phyloP scores from a whole-genome alignment of 2,797 vertebrate species.

The Molossus alvarezi region DNA sequence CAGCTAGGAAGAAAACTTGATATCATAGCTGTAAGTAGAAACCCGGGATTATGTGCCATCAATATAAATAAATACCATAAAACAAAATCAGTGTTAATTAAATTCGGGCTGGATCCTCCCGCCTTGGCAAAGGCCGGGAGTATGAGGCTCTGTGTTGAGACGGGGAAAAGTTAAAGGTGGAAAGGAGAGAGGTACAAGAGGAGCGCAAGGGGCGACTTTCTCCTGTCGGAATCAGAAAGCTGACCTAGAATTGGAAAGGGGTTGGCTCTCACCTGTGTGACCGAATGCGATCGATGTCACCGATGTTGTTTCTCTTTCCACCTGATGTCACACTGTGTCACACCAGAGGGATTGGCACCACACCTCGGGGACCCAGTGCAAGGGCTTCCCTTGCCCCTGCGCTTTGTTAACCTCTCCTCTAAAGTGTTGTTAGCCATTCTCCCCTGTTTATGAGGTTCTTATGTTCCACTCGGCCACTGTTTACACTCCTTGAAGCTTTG shows the following conservation, averaged over 20 bases:
- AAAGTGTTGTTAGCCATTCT: neutral
- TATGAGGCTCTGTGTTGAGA: constrained; percentile 31
- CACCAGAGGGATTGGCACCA: neutral
- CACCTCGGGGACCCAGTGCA: accelerated
- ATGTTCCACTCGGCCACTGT: accelerated
- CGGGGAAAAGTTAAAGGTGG: constrained; percentile 53
- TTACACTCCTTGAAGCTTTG: neutral
- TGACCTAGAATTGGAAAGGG: neutral
- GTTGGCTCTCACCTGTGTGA: neutral
- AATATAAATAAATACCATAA: constrained; percentile 70
- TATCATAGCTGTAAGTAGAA: constrained; percentile 69
- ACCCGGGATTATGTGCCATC: constrained; percentile 56
- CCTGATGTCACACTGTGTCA: neutral
- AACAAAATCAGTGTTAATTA: constrained; percentile 76
- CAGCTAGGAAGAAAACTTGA: constrained; percentile 24
- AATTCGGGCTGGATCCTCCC: constrained; percentile 72
- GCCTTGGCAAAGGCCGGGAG: constrained; percentile 44
- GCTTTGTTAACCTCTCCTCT: neutral
- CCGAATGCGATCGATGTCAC: accelerated
- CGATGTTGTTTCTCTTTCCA: neutral
- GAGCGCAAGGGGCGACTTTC: neutral
- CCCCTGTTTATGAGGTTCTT: neutral
- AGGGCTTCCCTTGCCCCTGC: accelerated
- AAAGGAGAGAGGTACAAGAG: neutral
- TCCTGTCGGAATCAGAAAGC: neutral